These are phyloP conservation scores for Magallana gigas DNA, from an alignment of 1,140 invertebrate genomes.

Conservation along the genomic window DNA sequence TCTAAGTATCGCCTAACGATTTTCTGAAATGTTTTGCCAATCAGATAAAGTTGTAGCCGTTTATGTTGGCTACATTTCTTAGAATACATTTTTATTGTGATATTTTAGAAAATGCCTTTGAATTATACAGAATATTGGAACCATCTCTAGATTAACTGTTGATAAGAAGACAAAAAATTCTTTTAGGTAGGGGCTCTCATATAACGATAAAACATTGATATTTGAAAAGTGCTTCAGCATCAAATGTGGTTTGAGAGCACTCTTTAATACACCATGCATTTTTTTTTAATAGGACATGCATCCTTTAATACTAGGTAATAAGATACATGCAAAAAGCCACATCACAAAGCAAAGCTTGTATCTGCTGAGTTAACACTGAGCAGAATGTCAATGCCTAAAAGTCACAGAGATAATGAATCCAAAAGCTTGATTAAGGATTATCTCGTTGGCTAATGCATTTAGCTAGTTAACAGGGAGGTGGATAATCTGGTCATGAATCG, in stretches of 20 bases:
- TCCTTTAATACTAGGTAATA: no score
- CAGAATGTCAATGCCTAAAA: neutral
- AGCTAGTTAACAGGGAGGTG: neutral
- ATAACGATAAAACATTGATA: no score
- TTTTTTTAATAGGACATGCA: no score
- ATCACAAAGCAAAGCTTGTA: no score
- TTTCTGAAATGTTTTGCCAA: neutral
- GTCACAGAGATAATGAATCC: neutral
- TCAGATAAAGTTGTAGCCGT: neutral
- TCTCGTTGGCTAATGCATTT: neutral
- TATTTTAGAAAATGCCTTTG: slow-evolving; percentile 10
- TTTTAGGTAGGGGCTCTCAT: no score
- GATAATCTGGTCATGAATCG: neutral
- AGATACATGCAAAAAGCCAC: no score
- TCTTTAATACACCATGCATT: no score
- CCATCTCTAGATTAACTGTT: neutral
- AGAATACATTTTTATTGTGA: neutral
- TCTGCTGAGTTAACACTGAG: neutral
- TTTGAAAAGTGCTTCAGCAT: no score
- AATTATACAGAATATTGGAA: neutral
- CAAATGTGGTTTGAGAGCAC: no score
- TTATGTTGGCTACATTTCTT: neutral
- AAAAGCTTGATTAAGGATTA: neutral
- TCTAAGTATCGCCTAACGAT: no score
- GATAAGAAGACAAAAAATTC: no score